Base-by-base conservation (phyloP, 92 coral and sea anemone genomes). In the Parazoanthus darwini region DNA sequence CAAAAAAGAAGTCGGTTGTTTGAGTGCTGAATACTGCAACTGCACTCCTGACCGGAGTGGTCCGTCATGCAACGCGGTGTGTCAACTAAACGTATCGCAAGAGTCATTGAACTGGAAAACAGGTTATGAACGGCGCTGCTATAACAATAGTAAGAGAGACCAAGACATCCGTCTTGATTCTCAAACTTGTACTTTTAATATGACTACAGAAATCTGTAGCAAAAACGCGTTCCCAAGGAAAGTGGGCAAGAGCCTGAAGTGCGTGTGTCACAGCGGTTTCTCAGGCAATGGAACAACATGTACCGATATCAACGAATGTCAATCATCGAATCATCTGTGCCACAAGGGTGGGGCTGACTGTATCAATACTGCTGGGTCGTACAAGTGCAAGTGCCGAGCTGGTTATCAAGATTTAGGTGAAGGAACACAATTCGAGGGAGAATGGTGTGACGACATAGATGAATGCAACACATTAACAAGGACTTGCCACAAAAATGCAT, bases 181-280 rank as follows among this genome's bases (percentile, higher is more conserved):
- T 66, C 73, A 88, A 85, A 78, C 87, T 78, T 95, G 98, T 74
- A 77, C 86, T 1, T 93, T 93, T 75, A 85, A 88, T 44, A 89
- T 95, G 56, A 95, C 96, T 6, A 88, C 92, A 72, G 81, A 87
- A 46, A 86, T 77, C 6, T 95, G 98, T 82, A 80, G 87, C 88
- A 85, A 59, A 48, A 37, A 93, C 72, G 98, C 93, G 10, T 90
- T 80, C 25, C 39, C 88, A 15, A 81, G 25, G 35, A 92, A 90
- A 87, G 80, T 77, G 43, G 91, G 89, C 4, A 80, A 68, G 46
- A 84, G 48, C 43, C 87, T 95, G 35, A 68, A 75, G 48, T 95
- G 98, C 76, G 89, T 80, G 15, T 95, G 98, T 58, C 84, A 91
- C n/a, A 15, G 6, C 29, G 98, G 98, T 39, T 95, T 90, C 54